Base-by-base conservation (phyloP, 2,888 invertebrate genomes). In the Podabrus alpinus region DNA sequence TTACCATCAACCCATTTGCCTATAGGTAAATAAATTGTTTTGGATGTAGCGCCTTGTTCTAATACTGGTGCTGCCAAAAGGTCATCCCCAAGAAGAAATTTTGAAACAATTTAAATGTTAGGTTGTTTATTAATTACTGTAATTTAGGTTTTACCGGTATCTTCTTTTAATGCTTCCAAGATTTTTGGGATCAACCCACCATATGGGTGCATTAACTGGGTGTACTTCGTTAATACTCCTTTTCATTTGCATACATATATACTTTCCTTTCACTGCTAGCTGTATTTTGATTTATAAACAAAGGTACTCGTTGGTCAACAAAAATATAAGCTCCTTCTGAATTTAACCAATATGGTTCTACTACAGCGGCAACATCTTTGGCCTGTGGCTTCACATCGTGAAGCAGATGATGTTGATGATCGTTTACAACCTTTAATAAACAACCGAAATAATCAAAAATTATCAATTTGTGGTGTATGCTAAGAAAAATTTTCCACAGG, bases 131-230 rank as follows among this genome's bases (percentile, higher is more conserved):
- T 9, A 3, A 17, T 4, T 25, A 16, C 29, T 13, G 15, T 1
- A 45, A 16, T 59, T 10, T 3, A 16, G 1, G 3, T 16, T n/a
- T 17, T 69, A 69, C 68, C 75, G 10, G 76, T 72, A 29, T 75
- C 72, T 13, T 16, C 69, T 25, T n/a, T 13, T 15, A 68, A 64
- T 17, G 70, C 72, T 68, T 64, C n/a, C 88, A 19, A 85, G 82
- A 82, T 95, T 93, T 0, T 84, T 85, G 0, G 95, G 95, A 80
- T 92, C 93, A 0, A 93, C 84, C 95, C 95, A 96, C 96, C 96
- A 97, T 59, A 96, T 89, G 0, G 96, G 96, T 2, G 93, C 89
- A 86, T 95, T 94, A 11, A 95, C 91, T 0, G 95, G 95, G 2
- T 90, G 88, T 11, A 94, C 95, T 1, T 89, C 88, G 1, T 82